Evolutionary conservation across 2,113 vertebrate genomes (phyloP), one percentile per base, ranked within the genome.

Genomic region (Donacobius atricapilla): DNA sequence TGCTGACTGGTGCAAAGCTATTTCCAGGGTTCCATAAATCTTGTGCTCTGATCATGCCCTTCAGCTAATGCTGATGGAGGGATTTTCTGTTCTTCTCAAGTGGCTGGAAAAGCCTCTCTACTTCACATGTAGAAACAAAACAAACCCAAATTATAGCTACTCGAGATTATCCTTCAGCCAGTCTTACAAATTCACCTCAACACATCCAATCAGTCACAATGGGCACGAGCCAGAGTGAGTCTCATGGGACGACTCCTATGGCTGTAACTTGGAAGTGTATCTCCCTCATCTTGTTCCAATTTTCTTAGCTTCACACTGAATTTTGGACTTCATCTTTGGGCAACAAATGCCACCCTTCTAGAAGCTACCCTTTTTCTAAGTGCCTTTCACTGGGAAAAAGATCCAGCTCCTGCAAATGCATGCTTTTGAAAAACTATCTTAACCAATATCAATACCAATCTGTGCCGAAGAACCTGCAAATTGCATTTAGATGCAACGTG

Each of bases 1-100:
- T 60, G 95, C 92, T 96, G 94, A 95, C 88, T 66, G n/a, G 15
- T 40, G 51, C 68, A 88, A 75, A 92, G 44, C 45, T 95, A 92
- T 84, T 96, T 95, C 47, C 40, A 95, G 90, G 20, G 44, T 64
- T 90, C 71, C 51, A 88, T 48, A 86, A 90, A 92, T 60, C 90
- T 78, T 2, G 0, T 7, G 10, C 47, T 85, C 71, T 45, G 58
- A 91, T 78, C 54, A 16, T 21, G 42, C 71, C 63, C 54, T 73
- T 72, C 14, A 8, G 12, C 45, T 77, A 77, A 58, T 58, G 78
- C 75, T 90, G 84, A 91, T 21, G 37, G 42, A 87, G 15, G 33
- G 68, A 86, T 92, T 92, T 93, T 92, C 66, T 86, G 71, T 30
- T 82, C 66, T 88, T 51, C 80, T 88, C 65, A 77, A 47, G 56